Evolutionary conservation across 2,797 vertebrate species (phyloP).

Genomic region (Sebastes baramenuke): DNA sequence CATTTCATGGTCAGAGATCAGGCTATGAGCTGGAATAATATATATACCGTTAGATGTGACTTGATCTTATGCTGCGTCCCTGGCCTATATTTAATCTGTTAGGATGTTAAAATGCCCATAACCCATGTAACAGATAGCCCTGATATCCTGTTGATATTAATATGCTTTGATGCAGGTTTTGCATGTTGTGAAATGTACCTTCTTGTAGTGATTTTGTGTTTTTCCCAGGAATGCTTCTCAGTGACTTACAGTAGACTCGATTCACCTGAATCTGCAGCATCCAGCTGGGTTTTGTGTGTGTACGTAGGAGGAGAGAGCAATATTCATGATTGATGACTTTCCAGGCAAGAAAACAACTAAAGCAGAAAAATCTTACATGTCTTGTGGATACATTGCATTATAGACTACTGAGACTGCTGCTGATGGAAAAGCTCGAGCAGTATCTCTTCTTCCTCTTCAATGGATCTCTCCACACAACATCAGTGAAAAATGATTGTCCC

Average conservation of each 20-base stretch:
- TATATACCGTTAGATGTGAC: conserved; percentile 8
- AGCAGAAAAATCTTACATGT: conserved; percentile 35
- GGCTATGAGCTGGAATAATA: conserved; percentile 29
- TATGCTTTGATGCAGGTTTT: neutral
- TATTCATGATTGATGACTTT: conserved; percentile 64
- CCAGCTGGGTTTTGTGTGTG: conserved; percentile 37
- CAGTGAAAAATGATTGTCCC: neutral
- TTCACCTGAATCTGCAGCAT: conserved; percentile 40
- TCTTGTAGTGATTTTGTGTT: neutral
- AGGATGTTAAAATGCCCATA: conserved; percentile 7
- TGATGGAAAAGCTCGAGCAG: conserved; percentile 2
- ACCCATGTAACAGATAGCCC: conserved; percentile 17
- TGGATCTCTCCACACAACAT: neutral
- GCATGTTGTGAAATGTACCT: neutral
- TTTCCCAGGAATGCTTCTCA: conserved; percentile 16
- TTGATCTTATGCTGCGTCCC: neutral
- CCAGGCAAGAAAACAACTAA: conserved; percentile 25
- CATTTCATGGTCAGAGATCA: conserved; percentile 42
- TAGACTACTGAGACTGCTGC: conserved; percentile 16
- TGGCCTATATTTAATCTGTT: conserved; percentile 15
- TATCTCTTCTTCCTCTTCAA: conserved; percentile 19
- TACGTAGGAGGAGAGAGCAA: conserved; percentile 38
- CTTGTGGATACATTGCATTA: conserved; percentile 26
- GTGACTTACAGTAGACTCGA: neutral
- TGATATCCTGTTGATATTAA: neutral